Evolutionary conservation across 2,113 vertebrate genomes (phyloP).

Genomic region (Calonectris borealis): DNA sequence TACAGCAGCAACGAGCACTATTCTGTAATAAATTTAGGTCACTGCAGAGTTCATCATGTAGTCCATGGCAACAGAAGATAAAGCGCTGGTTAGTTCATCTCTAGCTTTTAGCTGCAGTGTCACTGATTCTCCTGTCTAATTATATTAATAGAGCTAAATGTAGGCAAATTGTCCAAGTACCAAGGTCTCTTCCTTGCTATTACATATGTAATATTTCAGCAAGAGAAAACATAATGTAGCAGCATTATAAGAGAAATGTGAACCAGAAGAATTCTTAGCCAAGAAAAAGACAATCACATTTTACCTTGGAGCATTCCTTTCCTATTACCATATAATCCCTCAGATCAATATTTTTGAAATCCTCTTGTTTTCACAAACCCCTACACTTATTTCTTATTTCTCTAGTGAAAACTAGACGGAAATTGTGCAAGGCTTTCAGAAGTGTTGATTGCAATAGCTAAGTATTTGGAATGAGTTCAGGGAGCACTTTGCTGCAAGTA

Average conservation of each 20-base stretch:
- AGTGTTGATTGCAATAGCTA: neutral
- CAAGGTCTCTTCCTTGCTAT: constrained; percentile 21
- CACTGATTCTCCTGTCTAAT: constrained; percentile 64
- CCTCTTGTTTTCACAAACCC: neutral
- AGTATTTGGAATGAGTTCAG: neutral
- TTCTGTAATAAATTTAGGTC: constrained; percentile 78
- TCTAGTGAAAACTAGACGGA: neutral
- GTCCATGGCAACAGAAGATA: constrained; percentile 74
- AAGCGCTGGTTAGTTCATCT: constrained; percentile 65
- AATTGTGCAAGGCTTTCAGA: constrained; percentile 2
- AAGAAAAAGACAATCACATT: neutral
- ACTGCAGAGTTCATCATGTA: constrained; percentile 75
- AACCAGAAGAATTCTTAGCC: neutral
- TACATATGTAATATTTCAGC: constrained; percentile 19
- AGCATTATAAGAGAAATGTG: neutral
- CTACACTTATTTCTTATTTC: constrained; percentile 1
- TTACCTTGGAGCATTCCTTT: neutral
- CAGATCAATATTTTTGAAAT: constrained; percentile 18
- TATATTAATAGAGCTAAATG: constrained; percentile 69
- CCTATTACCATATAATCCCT: neutral
- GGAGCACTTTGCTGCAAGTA: neutral
- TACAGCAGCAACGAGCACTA: constrained; percentile 24
- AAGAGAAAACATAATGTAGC: neutral
- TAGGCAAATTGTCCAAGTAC: constrained; percentile 51
- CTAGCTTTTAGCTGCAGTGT: constrained; percentile 56